Evolutionary conservation across 1,140 invertebrate species (phyloP).

Genomic region (Amphibalanus amphitrite): DNA sequence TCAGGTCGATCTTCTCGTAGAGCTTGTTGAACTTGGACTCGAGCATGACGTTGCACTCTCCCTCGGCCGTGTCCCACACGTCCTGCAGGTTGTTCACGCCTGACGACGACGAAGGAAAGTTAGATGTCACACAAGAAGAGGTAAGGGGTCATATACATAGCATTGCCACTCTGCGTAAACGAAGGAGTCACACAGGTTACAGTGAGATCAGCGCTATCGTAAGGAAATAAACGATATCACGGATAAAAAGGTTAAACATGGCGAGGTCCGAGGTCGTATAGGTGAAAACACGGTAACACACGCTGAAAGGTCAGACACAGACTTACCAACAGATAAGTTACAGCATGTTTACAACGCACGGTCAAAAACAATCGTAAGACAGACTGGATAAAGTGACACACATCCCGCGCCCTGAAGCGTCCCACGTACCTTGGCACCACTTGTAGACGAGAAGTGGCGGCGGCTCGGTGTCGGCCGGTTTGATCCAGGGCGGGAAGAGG

Average conservation of each 20-base stretch:
- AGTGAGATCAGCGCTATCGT: too few relatives aligned
- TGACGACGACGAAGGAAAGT: too few relatives aligned
- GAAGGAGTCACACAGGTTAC: too few relatives aligned
- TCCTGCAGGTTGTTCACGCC: conserved; percentile 34
- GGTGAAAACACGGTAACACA: too few relatives aligned
- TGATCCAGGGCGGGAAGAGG: conserved; percentile 96
- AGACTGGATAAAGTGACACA: conserved; percentile 20
- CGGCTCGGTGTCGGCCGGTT: conserved; percentile 95
- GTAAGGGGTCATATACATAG: too few relatives aligned
- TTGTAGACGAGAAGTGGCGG: conserved; percentile 95
- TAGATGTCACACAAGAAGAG: too few relatives aligned
- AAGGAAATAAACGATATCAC: too few relatives aligned
- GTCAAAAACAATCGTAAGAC: too few relatives aligned
- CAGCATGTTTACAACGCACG: not conserved
- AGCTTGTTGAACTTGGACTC: conserved; percentile 96
- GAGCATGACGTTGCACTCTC: conserved; percentile 96
- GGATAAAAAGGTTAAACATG: too few relatives aligned
- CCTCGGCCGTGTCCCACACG: conserved; percentile 98
- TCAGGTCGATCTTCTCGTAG: conserved; percentile 99
- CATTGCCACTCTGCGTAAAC: too few relatives aligned
- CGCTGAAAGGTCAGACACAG: too few relatives aligned
- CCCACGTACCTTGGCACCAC: conserved; percentile 79
- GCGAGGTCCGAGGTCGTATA: too few relatives aligned
- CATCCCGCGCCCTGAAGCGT: not conserved
- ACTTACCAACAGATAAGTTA: not conserved